These are phyloP conservation scores for Ornithorhynchus anatinus DNA, from an alignment of 2,113 vertebrate genomes.

Conservation along the genomic window DNA sequence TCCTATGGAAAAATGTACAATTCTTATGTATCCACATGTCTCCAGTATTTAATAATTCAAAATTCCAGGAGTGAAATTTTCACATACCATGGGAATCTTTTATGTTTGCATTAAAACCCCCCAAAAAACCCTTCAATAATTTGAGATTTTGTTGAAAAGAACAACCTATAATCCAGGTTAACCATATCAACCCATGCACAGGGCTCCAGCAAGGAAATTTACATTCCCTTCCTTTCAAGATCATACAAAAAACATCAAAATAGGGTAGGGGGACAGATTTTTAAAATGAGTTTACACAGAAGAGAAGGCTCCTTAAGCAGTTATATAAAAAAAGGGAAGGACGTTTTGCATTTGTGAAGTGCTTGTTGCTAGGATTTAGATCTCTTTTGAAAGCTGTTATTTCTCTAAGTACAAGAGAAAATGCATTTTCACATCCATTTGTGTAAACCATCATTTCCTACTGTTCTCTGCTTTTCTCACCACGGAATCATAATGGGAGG, in stretches of 20 bases:
- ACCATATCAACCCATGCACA: neutral
- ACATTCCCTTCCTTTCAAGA: constrained; percentile 14
- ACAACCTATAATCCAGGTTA: neutral
- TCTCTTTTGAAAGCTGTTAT: constrained; percentile 62
- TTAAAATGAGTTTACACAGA: constrained; percentile 26
- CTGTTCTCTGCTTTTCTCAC: constrained; percentile 56
- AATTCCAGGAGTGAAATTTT: too few species aligned
- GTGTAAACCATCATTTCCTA: constrained; percentile 57
- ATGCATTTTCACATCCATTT: constrained; percentile 51
- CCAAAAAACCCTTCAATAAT: neutral
- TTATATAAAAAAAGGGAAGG: constrained; percentile 47
- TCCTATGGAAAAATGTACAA: too few species aligned
- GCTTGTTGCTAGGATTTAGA: constrained; percentile 60
- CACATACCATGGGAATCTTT: too few species aligned
- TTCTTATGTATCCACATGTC: too few species aligned
- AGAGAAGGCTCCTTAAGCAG: neutral
- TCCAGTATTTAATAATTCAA: neutral
- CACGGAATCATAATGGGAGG: constrained; percentile 47
- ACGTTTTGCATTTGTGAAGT: constrained; percentile 55
- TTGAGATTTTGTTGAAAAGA: neutral
- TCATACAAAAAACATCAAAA: neutral
- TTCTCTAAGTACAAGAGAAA: constrained; percentile 56
- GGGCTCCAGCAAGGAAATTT: neutral
- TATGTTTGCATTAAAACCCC: too few species aligned
- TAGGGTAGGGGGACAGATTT: constrained; percentile 7